These are phyloP conservation scores for Syrista parreyssii DNA, from an alignment of 2,888 invertebrate species.

Conservation along the genomic window DNA sequence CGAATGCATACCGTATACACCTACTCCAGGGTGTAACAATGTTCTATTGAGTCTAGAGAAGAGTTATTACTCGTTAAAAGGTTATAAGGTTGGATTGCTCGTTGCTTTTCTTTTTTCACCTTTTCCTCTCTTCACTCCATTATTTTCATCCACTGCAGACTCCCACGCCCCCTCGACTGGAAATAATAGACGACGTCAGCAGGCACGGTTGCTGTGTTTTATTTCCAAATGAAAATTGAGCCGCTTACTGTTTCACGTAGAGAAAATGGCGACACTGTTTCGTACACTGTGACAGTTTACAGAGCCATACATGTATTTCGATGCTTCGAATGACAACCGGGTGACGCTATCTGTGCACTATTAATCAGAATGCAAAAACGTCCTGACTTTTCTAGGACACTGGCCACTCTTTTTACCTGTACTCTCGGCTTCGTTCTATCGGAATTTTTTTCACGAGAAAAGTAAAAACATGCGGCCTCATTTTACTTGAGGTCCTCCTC, in stretches of 20 bases:
- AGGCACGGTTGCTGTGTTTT: background rate
- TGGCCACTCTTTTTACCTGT: constrained; percentile 18
- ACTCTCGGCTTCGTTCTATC: constrained; percentile 24
- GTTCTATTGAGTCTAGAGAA: too few relatives aligned
- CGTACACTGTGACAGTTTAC: background rate
- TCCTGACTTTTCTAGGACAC: constrained; percentile 24
- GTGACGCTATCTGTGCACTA: constrained; percentile 27
- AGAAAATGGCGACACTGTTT: background rate
- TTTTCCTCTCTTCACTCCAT: too few relatives aligned
- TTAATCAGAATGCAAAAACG: constrained; percentile 33
- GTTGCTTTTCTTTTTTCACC: too few relatives aligned
- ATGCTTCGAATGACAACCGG: constrained; percentile 21
- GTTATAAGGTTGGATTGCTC: too few relatives aligned
- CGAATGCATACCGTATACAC: too few relatives aligned
- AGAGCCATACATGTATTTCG: background rate
- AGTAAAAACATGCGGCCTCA: background rate
- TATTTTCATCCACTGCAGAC: too few relatives aligned
- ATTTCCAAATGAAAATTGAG: background rate
- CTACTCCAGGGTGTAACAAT: too few relatives aligned
- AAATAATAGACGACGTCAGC: background rate
- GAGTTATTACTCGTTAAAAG: too few relatives aligned
- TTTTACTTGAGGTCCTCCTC: background rate
- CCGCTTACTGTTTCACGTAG: background rate
- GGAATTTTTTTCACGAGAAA: background rate
- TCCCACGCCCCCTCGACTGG: too few relatives aligned